Evolutionary conservation across 2,797 vertebrate species (phyloP), one percentile per base, ranked within the genome.

Genomic region (Clarias fuscus): DNA sequence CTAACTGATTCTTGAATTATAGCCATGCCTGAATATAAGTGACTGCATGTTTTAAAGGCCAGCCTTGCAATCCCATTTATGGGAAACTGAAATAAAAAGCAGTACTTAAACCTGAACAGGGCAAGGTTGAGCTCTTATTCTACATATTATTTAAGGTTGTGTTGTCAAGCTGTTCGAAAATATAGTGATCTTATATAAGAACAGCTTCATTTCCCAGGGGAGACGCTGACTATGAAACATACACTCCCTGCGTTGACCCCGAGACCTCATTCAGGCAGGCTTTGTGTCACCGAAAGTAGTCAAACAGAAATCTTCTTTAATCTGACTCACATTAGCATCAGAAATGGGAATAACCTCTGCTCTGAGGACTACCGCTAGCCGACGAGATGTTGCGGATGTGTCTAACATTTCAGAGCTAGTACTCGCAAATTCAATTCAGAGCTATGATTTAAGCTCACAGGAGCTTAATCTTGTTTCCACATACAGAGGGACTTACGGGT

Each of bases 391-490:
- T 84, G 79, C 59, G 20, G 59, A 90, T 82, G 85, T 37, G 85
- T 88, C 88, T 86, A 85, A 85, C 85, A 71, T 83, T 86, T 87
- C 83, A 78, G 22, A 48, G 59, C 27, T 61, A 86, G 88, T 43
- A 78, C 87, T 87, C 86, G 86, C 83, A 86, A 87, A 91, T 89
- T 91, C 85, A 91, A 91, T 91, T 89, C 78, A 53, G 85, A 88
- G 87, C 86, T 43, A 87, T 71, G 85, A 86, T 88, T 88, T 88
- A 84, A 89, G 85, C 88, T 88, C 59, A 48, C 67, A 83, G 83
- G 65, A 77, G 84, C 89, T 86, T 90, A 90, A 90, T 91, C 90
- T 90, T 88, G 88, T 88, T 88, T 91, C 86, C 85, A 88, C 88
- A 88, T 89, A 89, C 87, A 89, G 86, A 87, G 87, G 84, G 88